phyloP scores from a whole-genome alignment of 2,113 vertebrate genomes.

The Butorides virescens region DNA sequence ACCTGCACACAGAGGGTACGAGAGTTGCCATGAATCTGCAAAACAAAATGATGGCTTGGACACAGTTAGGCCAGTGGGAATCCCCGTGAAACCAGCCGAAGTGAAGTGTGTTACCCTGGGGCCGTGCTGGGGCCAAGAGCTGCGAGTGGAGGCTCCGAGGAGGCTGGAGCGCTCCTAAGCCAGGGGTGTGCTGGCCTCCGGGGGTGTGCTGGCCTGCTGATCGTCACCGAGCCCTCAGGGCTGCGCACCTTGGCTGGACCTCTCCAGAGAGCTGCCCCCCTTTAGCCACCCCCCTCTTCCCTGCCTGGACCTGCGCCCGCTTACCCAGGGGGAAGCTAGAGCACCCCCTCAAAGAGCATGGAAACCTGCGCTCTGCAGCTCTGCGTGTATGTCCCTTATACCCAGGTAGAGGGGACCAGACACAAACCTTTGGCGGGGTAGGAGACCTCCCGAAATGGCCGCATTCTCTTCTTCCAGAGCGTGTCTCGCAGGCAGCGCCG shows the following conservation, averaged over 20 bases:
- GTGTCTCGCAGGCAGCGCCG: not conserved
- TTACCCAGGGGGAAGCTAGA: not conserved
- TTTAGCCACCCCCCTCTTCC: not conserved
- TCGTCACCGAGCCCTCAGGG: accelerated
- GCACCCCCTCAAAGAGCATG: not conserved
- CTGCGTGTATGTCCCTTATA: no score
- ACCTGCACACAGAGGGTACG: not conserved
- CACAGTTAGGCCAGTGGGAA: not conserved
- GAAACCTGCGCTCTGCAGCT: not conserved
- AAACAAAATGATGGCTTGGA: not conserved
- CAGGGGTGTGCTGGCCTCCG: not conserved
- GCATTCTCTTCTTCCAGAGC: not conserved
- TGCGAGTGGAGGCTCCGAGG: not conserved
- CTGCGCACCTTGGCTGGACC: not conserved
- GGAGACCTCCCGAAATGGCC: not conserved
- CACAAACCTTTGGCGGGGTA: not conserved
- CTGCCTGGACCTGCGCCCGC: not conserved
- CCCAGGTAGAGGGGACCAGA: not conserved
- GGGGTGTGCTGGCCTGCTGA: not conserved
- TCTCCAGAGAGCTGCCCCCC: not conserved
- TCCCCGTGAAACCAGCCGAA: not conserved
- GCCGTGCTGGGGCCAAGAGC: not conserved
- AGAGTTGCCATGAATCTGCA: not conserved
- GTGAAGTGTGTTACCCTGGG: not conserved
- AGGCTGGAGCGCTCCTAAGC: not conserved